Evolutionary conservation across 2,888 invertebrate species (phyloP).

Genomic region (Drosophila ezoana): DNA sequence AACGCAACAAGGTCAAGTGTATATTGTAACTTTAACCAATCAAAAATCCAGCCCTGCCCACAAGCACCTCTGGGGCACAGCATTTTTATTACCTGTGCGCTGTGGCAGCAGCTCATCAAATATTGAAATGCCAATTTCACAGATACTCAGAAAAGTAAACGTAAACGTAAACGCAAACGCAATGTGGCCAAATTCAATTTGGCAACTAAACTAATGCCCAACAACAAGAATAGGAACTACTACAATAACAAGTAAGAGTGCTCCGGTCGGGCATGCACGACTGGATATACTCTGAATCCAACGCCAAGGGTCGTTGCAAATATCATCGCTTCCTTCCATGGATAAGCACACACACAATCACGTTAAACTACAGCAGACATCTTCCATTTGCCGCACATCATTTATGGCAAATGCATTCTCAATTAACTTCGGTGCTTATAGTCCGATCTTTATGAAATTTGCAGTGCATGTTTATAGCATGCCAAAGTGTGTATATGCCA

Average conservation of each 20-base stretch:
- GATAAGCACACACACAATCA: no score
- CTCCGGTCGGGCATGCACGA: no score
- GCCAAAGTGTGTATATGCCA: no score
- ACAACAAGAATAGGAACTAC: slow-evolving; percentile 2
- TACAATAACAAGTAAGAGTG: neutral
- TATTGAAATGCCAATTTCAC: slow-evolving; percentile 78
- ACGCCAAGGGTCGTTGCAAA: no score
- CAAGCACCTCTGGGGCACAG: neutral
- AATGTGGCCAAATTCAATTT: slow-evolving; percentile 67
- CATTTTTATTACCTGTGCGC: slow-evolving; percentile 66
- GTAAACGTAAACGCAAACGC: slow-evolving; percentile 28
- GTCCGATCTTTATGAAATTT: no score
- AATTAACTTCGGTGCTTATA: no score
- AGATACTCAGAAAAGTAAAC: slow-evolving; percentile 59
- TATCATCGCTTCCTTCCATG: no score
- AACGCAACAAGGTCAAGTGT: slow-evolving; percentile 43
- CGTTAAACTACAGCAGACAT: no score
- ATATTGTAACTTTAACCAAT: slow-evolving; percentile 28
- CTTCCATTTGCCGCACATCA: no score
- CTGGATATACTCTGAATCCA: no score
- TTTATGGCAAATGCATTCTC: no score
- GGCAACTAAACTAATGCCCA: slow-evolving; percentile 62
- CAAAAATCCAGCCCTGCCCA: slow-evolving; percentile 8
- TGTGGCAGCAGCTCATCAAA: slow-evolving; percentile 64
- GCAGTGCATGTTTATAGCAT: no score